Base-by-base conservation (phyloP, 2,888 invertebrate species). In the Dinocampus coccinellae region DNA sequence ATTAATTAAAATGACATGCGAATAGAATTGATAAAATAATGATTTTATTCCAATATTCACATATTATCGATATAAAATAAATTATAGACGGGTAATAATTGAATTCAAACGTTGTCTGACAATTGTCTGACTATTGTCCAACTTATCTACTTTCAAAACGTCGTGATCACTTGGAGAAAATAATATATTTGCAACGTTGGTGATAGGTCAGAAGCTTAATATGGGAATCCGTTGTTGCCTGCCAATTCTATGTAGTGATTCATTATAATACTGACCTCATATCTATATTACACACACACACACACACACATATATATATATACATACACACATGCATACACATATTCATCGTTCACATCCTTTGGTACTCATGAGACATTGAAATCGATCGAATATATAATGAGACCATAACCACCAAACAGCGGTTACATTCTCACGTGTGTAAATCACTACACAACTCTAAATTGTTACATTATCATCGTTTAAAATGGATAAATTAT, bases 121-220 rank as follows among this genome's bases (percentile, higher is more conserved):
- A n/a, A n/a, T n/a, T 75, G 76, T 72, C 72, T 75, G 70, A 76
- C 75, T 69, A 70, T 75, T 76, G 64, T 67, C 68, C 58, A 73
- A 72, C 75, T 73, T 76, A 76, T 75, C 76, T 70, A 73, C 75
- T 75, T 75, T 70, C 75, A 73, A 1, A n/a, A 16, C 42, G 73
- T 75, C 73, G 72, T 73, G 71, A 76, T 75, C 76, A 75, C 76
- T 76, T 75, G n/a, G 42, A 47, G n/a, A n/a, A n/a, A n/a, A n/a
- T n/a, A n/a, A n/a, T n/a, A n/a, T n/a, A 75, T 73, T 72, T 75
- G 73, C 65, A 39, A 63, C 63, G 42, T 47, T 47, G 16, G 63
- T 47, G 63, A 47, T 63, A 47, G 47, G 26, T 47, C 47, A 26
- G 63, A 63, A 34, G 63, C 63, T 63, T 63, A n/a, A n/a, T 60